Evolutionary conservation across 1,140 invertebrate genomes (phyloP).

Genomic region (Latrodectus geometricus): DNA sequence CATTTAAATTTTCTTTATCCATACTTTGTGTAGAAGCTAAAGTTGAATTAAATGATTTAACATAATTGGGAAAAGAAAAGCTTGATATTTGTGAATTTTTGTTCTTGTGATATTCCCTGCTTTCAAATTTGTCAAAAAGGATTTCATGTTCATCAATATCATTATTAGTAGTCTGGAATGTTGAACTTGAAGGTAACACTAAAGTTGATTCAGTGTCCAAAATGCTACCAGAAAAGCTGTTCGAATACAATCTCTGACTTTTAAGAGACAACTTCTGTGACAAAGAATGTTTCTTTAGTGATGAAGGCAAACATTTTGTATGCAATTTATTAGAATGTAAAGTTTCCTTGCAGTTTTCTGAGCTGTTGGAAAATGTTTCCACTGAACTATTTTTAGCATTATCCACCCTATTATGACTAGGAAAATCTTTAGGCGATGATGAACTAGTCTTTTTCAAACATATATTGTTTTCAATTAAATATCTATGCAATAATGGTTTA

Average conservation of each 20-base stretch:
- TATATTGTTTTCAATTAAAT: no score
- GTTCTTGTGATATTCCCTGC: neutral
- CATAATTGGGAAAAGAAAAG: neutral
- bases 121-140: neutral
- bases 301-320: neutral
- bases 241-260: neutral
- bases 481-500: no score
- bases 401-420: neutral
- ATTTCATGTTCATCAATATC: no score
- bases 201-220: neutral
- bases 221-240: neutral
- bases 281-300: slow-evolving; percentile 10
- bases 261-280: slow-evolving; percentile 40
- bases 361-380: neutral
- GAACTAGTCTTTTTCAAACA: neutral
- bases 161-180: neutral
- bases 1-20: neutral
- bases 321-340: neutral
- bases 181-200: neutral
- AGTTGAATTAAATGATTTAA: no score
- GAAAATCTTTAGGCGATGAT: neutral
- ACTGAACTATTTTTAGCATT: no score
- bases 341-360: neutral
- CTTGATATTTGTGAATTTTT: neutral
- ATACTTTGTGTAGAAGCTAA: no score